Base-by-base conservation (phyloP, 2,113 vertebrate genomes). In the Anolis sagrei region DNA sequence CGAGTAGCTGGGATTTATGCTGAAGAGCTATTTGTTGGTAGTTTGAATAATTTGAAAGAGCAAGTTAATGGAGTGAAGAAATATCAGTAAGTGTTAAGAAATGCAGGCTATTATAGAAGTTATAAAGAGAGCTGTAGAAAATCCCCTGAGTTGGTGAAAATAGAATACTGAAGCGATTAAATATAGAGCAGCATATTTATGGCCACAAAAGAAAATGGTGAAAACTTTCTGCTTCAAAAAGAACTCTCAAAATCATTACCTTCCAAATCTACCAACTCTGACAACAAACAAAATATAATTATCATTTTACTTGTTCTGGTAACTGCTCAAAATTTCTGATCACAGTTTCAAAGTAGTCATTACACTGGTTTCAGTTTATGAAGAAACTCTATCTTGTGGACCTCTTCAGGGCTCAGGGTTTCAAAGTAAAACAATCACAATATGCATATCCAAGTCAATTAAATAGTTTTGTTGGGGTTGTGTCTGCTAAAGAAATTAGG, bases 121-220 rank as follows among this genome's bases (percentile, higher is more conserved):
- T 87, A 48, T 90, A 90, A 88, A 83, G 80, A 80, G 79, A 34
- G 91, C 93, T 89, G 64, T 87, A 91, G 92, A 95, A 96, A 95
- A 91, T 86, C 88, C 39, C 90, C 51, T 88, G 80, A 79, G 48
- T 86, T 95, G 91, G 90, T 86, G 93, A 86, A 95, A 93, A 92
- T 16, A 86, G 88, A 91, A 58, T 82, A 83, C 76, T 62, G 78
- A 91, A 85, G n/a, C 36, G 2, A 21, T 78, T 32, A 79, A 82
- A 89, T 76, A 89, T 81, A 85, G 89, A 89, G 72, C 19, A 84
- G 73, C 84, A 51, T 86, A 89, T 85, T 85, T 72, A 86, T 84
- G 87, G 93, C 90, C 10, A 92, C 85, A 84, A 44, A 87, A 87
- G 76, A 87, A 92, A 81, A 87, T 78, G 14, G 83, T 79, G 81